A percentile compares a stretch with the other conserved stretches of the same genome.
These are phyloP conservation scores for Cephalotes varians DNA, from an alignment of 2,888 invertebrate genomes.

Conservation along the genomic window DNA sequence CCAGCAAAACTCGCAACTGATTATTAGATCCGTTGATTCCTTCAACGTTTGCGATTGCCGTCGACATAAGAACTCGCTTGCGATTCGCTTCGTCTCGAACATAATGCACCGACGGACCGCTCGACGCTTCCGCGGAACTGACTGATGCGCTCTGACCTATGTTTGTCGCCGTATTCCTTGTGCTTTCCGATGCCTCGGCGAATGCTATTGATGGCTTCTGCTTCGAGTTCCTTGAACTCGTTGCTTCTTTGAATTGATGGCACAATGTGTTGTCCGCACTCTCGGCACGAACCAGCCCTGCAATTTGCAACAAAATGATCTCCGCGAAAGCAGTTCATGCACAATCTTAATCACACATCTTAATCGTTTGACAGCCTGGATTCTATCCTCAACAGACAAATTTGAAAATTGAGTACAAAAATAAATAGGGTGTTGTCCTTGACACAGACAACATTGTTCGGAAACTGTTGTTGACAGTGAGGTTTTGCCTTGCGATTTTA, in stretches of 20 bases:
- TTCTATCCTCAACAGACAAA: neutral
- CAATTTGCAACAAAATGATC: neutral
- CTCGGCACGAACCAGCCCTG: neutral
- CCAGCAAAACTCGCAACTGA: neutral
- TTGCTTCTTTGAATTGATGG: accelerated
- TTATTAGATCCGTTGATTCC: accelerated
- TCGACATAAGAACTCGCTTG: neutral
- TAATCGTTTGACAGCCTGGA: neutral
- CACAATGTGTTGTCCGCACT: neutral
- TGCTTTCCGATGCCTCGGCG: too few relatives aligned
- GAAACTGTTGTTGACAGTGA: neutral
- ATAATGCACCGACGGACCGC: neutral
- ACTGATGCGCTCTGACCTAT: too few relatives aligned
- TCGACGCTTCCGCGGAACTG: neutral
- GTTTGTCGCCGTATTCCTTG: too few relatives aligned
- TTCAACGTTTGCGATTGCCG: neutral
- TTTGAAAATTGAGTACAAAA: neutral
- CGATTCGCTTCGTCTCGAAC: neutral
- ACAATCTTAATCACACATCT: neutral
- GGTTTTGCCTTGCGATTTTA: neutral
- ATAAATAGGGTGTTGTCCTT: neutral
- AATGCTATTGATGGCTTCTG: too few relatives aligned
- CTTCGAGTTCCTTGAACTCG: too few relatives aligned
- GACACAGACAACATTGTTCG: neutral
- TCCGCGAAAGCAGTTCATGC: neutral